These are phyloP conservation scores for Catostomus latipinnis DNA, from an alignment of 2,797 vertebrate species.

Conservation along the genomic window DNA sequence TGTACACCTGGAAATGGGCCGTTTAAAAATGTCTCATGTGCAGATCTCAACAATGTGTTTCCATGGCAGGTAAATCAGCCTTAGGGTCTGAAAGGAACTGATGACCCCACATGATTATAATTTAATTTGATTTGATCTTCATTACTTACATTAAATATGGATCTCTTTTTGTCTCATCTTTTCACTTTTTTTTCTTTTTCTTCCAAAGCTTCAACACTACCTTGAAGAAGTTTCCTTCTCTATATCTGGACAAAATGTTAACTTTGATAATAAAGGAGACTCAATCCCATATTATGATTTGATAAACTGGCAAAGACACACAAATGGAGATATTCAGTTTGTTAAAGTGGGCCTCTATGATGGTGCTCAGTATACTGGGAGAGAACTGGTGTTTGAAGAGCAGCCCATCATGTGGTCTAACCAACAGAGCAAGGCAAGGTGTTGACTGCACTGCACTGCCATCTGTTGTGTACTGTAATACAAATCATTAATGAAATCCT, in stretches of 20 bases:
- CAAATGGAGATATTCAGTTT: slow-evolving; percentile 60
- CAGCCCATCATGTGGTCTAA: slow-evolving; percentile 57
- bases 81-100: neutral
- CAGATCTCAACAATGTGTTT: slow-evolving; percentile 56
- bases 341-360: slow-evolving; percentile 65
- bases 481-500: neutral
- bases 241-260: slow-evolving; percentile 60
- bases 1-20: slow-evolving; percentile 58
- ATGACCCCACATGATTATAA: neutral
- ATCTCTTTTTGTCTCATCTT: neutral
- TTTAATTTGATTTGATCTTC: no score
- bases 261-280: slow-evolving; percentile 67
- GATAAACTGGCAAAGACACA: slow-evolving; percentile 65
- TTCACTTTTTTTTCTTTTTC: slow-evolving; percentile 1
- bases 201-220: slow-evolving; percentile 62
- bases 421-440: slow-evolving; percentile 63
- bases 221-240: slow-evolving; percentile 63
- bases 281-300: slow-evolving; percentile 67
- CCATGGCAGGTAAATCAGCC: slow-evolving; percentile 65
- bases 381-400: slow-evolving; percentile 60
- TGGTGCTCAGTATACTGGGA: slow-evolving; percentile 57
- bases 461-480: slow-evolving; percentile 26
- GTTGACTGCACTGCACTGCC: slow-evolving; percentile 49
- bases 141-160: no score
- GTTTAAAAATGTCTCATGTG: slow-evolving; percentile 61